phyloP scores from a whole-genome alignment of 1,140 invertebrate genomes.

The Bombus ignitus region DNA sequence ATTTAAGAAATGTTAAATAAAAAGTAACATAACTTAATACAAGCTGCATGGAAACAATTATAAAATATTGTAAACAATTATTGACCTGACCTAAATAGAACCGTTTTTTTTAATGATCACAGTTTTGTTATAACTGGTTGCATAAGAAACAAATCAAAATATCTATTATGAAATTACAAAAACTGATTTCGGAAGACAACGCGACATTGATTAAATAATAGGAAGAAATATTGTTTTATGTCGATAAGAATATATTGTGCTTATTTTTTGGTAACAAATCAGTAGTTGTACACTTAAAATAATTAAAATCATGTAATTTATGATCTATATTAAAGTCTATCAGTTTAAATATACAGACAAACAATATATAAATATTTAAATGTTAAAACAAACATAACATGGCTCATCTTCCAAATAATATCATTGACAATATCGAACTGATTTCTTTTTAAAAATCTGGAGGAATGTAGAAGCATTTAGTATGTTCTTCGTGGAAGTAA shows the following conservation, averaged over 20 bases:
- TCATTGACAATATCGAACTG: constrained; percentile 28
- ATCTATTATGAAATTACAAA: neutral
- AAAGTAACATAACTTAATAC: constrained; percentile 11
- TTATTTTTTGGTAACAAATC: constrained; percentile 12
- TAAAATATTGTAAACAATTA: constrained; percentile 13
- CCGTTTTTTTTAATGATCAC: constrained; percentile 7
- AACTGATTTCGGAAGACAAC: constrained; percentile 35
- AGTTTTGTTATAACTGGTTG: constrained; percentile 3
- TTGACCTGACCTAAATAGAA: constrained; percentile 5
- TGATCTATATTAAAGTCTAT: constrained; percentile 40
- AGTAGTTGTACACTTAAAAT: constrained; percentile 4
- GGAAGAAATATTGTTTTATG: constrained; percentile 18
- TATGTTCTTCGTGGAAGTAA: constrained; percentile 39
- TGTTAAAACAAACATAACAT: constrained; percentile 50
- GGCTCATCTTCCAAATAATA: constrained; percentile 29
- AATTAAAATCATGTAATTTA: constrained; percentile 37
- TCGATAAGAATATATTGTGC: constrained; percentile 10
- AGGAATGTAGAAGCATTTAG: constrained; percentile 48
- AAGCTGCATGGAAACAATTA: constrained; percentile 4
- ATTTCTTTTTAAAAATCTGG: constrained; percentile 36
- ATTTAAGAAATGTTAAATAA: neutral
- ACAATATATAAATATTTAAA: constrained; percentile 60
- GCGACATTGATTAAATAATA: constrained; percentile 24
- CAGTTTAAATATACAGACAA: constrained; percentile 51
- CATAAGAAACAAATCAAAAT: constrained; percentile 1